Percentiles rank a stretch among this genome's conserved stretches.
Evolutionary conservation across 2,888 invertebrate genomes (phyloP).

Genomic region (Ochropleura leucogaster): DNA sequence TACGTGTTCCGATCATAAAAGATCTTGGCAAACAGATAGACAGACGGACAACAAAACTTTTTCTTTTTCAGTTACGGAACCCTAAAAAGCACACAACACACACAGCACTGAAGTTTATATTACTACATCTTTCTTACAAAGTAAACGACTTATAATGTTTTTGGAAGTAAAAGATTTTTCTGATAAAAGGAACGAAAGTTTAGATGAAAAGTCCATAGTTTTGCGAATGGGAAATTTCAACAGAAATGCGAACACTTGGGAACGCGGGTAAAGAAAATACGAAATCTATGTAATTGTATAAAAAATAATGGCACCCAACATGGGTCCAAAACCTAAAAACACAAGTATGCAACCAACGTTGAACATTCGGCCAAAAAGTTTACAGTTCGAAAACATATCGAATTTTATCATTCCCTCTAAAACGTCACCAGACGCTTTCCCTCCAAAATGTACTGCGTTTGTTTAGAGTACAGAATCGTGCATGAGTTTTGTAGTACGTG

Average conservation of each 20-base stretch:
- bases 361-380: constrained; percentile 5
- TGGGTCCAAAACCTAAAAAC: background rate
- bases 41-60: no score
- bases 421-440: constrained; percentile 40
- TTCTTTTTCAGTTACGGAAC: no score
- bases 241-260: background rate
- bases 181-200: background rate
- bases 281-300: background rate
- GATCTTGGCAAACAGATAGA: no score
- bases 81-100: no score
- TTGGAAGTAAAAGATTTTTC: background rate
- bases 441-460: constrained; percentile 31
- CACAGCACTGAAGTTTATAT: no score
- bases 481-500: constrained; percentile 50
- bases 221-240: background rate
- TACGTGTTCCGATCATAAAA: no score
- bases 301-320: background rate
- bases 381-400: constrained; percentile 16
- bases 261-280: background rate
- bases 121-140: no score
- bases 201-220: background rate
- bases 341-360: background rate
- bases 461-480: constrained; percentile 32
- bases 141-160: no score
- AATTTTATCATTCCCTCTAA: constrained; percentile 23